Conservation (phyloP, 2,888 invertebrate species). For the Aphodius granarius region DNA sequence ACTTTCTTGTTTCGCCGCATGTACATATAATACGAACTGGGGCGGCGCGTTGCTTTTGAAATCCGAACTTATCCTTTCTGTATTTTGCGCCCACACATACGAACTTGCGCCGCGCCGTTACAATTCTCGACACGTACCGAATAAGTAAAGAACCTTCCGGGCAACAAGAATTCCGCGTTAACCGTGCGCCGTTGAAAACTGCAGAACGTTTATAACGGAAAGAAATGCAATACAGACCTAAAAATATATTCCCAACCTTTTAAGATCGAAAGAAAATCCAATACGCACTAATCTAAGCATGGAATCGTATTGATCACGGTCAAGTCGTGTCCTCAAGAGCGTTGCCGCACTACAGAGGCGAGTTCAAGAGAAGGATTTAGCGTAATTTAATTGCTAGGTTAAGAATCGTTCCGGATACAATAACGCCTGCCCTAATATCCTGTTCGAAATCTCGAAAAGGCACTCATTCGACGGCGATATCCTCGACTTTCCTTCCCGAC, state of each 20-base stretch:
- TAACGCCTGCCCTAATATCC: not conserved
- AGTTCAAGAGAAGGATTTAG: not conserved
- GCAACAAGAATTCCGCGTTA: constrained; percentile 6
- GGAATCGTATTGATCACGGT: not conserved
- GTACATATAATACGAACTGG: constrained; percentile 7
- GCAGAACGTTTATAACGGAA: too few species aligned
- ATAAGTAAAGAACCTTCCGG: constrained; percentile 13
- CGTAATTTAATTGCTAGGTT: not conserved
- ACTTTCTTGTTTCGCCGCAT: constrained; percentile 10
- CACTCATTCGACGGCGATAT: not conserved
- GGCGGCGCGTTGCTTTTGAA: constrained; percentile 8
- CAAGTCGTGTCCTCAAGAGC: not conserved
- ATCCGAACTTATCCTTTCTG: constrained; percentile 15
- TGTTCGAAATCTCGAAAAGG: not conserved
- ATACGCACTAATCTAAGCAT: not conserved
- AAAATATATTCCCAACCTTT: too few species aligned
- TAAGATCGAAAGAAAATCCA: too few species aligned
- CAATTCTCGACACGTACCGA: constrained; percentile 5
- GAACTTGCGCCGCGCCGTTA: not conserved
- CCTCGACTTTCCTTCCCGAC: not conserved
- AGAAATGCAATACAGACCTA: too few species aligned
- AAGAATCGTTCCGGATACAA: not conserved
- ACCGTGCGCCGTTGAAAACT: too few species aligned
- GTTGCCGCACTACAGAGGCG: not conserved
- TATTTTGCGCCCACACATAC: constrained; percentile 1